A percentile compares a stretch with the other conserved stretches of the same genome.
These are phyloP conservation scores for Festucalex cinctus DNA, from an alignment of 2,113 vertebrate genomes.

Conservation along the genomic window DNA sequence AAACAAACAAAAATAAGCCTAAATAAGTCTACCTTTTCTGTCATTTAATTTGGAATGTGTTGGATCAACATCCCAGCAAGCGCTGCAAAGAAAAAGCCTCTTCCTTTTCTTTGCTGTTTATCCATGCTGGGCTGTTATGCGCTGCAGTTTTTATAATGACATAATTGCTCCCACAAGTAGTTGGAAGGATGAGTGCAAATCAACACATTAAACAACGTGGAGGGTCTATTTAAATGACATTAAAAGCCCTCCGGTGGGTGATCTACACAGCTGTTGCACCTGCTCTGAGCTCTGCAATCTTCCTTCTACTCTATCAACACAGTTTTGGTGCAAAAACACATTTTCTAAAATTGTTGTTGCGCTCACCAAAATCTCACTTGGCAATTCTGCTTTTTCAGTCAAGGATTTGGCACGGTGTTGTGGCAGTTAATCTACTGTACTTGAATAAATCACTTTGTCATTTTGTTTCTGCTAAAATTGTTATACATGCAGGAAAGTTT, in stretches of 20 bases:
- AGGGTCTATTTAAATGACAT: slow-evolving; percentile 37
- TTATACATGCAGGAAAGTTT: slow-evolving; percentile 3
- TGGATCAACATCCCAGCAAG: not conserved
- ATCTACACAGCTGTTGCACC: slow-evolving; percentile 21
- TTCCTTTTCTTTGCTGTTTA: slow-evolving; percentile 21
- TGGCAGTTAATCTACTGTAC: slow-evolving; percentile 27
- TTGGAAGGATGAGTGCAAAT: slow-evolving; percentile 26
- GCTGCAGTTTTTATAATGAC: slow-evolving; percentile 27
- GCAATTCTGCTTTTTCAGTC: slow-evolving; percentile 45
- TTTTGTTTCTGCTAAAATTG: slow-evolving; percentile 8
- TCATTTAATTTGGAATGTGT: not conserved
- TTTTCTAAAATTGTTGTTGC: not conserved
- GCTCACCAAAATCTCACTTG: not conserved
- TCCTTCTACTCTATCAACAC: not conserved
- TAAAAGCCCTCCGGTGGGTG: slow-evolving; percentile 33
- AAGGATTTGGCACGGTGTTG: slow-evolving; percentile 27
- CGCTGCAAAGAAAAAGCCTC: not conserved
- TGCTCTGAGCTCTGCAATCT: slow-evolving; percentile 1
- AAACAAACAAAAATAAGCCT: not conserved
- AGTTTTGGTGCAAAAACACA: not conserved
- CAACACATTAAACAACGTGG: slow-evolving; percentile 28
- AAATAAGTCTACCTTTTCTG: not conserved
- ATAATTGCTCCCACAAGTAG: slow-evolving; percentile 32
- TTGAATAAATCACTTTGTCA: slow-evolving; percentile 33
- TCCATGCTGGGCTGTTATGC: slow-evolving; percentile 13